Conservation (phyloP, 2,797 vertebrate species). For the Uromys caudimaculatus region DNA sequence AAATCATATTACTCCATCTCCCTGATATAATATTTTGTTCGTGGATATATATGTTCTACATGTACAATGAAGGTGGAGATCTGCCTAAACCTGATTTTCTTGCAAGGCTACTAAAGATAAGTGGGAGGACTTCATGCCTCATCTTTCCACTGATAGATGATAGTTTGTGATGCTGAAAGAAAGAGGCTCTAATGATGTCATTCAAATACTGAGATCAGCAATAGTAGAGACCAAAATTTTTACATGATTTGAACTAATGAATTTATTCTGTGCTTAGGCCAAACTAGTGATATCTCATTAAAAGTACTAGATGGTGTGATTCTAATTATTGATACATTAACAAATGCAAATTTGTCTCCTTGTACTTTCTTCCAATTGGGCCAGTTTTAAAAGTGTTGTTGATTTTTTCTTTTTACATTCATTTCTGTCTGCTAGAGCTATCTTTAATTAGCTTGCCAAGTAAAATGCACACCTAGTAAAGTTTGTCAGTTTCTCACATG, state of each 20-base stretch:
- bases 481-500: neutral
- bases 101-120: neutral
- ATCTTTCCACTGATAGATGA: neutral
- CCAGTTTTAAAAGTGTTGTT: neutral
- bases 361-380: neutral
- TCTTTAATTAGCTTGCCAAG: neutral
- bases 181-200: neutral
- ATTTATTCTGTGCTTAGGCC: neutral
- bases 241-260: neutral
- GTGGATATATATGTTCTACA: neutral
- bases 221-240: neutral
- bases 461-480: neutral
- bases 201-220: neutral
- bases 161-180: neutral
- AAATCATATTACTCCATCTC: neutral
- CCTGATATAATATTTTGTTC: neutral
- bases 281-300: neutral
- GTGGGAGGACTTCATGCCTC: neutral
- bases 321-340: neutral
- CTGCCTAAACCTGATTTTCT: neutral
- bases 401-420: neutral
- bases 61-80: accelerated
- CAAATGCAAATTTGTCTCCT: neutral
- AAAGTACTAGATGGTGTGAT: neutral
- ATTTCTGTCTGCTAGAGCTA: neutral